Conservation (phyloP, 2,797 vertebrate species). For the Platalea minor region DNA sequence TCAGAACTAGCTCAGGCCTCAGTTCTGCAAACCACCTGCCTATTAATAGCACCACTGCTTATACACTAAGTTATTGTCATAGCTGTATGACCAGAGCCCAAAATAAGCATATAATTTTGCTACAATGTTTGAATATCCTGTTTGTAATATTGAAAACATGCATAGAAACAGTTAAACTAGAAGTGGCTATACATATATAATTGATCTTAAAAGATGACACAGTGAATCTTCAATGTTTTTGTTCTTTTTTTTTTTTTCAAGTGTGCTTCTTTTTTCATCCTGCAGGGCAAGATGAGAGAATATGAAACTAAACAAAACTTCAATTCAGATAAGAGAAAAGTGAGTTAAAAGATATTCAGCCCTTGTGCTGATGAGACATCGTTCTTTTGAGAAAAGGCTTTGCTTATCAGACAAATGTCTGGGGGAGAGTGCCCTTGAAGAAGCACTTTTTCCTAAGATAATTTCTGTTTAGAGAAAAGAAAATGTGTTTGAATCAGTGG, state of each 20-base stretch:
- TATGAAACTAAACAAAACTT: background rate
- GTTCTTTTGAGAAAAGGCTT: background rate
- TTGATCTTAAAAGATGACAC: background rate
- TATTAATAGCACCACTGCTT: background rate
- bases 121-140: background rate
- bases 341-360: background rate
- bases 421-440: background rate
- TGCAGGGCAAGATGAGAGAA: background rate
- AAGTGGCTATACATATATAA: background rate
- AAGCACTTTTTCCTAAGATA: background rate
- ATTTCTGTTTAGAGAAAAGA: background rate
- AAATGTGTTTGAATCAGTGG: background rate
- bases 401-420: background rate
- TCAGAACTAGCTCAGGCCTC: background rate
- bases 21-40: background rate
- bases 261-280: background rate
- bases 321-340: background rate
- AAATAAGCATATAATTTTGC: background rate
- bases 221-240: background rate
- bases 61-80: background rate
- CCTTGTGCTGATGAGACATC: background rate
- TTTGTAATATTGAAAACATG: background rate
- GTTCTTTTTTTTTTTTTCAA: background rate
- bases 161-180: background rate
- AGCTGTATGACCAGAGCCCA: background rate